Conservation (phyloP, 2,888 invertebrate species). For the Creontiades dilutus region DNA sequence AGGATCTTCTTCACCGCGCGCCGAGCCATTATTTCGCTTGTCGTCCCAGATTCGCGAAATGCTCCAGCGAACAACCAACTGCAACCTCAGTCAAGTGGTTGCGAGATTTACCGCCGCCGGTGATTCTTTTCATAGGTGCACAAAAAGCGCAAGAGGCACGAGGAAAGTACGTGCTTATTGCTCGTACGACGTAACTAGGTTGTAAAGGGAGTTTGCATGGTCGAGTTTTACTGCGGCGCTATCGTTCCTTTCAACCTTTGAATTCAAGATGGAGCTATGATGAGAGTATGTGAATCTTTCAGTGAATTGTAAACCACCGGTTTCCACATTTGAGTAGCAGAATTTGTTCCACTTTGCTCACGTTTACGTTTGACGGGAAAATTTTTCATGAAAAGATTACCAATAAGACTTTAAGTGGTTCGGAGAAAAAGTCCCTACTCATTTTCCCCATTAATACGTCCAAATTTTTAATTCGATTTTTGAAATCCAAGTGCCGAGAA, state of each 20-base stretch:
- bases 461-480: too few relatives aligned
- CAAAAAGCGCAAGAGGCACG: background rate
- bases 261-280: background rate
- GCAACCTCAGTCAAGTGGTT: slow-evolving; percentile 18
- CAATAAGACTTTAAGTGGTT: too few relatives aligned
- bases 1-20: background rate
- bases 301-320: background rate
- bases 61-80: background rate
- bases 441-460: too few relatives aligned
- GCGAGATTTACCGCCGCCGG: slow-evolving; percentile 3
- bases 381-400: too few relatives aligned
- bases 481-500: too few relatives aligned
- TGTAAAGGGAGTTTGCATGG: slow-evolving; percentile 21
- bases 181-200: slow-evolving; percentile 22
- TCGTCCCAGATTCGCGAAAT: background rate
- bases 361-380: too few relatives aligned
- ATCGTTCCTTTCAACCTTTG: slow-evolving; percentile 16
- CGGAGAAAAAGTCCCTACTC: too few relatives aligned
- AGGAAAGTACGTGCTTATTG: slow-evolving; percentile 36
- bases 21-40: background rate
- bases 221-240: background rate
- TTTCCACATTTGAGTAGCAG: too few relatives aligned
- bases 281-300: background rate
- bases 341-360: too few relatives aligned
- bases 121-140: background rate